phyloP scores from a whole-genome alignment of 2,888 invertebrate genomes.

The Cordilura impudica region DNA sequence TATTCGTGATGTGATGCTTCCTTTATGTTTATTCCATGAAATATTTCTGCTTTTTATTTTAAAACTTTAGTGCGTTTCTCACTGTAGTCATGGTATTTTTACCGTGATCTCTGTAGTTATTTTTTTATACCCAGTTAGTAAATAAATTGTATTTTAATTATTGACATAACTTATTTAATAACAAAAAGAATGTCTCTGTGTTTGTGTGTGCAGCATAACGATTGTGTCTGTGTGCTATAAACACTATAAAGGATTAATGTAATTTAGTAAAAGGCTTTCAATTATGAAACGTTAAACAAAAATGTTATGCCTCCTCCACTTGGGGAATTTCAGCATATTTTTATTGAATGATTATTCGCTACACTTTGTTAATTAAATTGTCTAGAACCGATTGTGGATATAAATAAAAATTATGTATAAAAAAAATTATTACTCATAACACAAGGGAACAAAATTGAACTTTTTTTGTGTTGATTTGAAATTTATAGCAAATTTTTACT shows the following conservation, averaged over 20 bases:
- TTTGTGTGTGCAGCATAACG: neutral
- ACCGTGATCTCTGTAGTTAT: neutral
- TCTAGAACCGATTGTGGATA: too few species aligned
- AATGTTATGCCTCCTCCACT: neutral
- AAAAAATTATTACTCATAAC: too few species aligned
- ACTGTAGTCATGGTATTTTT: neutral
- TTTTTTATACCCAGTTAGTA: conserved; percentile 15
- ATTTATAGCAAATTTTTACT: too few species aligned
- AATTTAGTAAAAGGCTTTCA: conserved; percentile 51
- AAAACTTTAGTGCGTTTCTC: neutral
- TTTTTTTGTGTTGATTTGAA: too few species aligned
- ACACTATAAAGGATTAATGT: conserved; percentile 42
- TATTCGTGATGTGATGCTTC: neutral
- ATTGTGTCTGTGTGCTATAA: neutral
- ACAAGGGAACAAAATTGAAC: too few species aligned
- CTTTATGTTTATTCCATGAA: conserved; percentile 29
- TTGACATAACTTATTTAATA: conserved; percentile 48
- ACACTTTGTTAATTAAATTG: too few species aligned
- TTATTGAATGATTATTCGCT: neutral
- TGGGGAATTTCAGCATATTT: neutral
- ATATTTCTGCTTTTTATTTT: neutral
- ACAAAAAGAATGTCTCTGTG: conserved; percentile 9
- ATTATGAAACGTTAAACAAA: conserved; percentile 23
- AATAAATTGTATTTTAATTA: conserved; percentile 51
- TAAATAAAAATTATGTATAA: too few species aligned